phyloP scores from a whole-genome alignment of 2,113 vertebrate genomes.

The Turnix velox region DNA sequence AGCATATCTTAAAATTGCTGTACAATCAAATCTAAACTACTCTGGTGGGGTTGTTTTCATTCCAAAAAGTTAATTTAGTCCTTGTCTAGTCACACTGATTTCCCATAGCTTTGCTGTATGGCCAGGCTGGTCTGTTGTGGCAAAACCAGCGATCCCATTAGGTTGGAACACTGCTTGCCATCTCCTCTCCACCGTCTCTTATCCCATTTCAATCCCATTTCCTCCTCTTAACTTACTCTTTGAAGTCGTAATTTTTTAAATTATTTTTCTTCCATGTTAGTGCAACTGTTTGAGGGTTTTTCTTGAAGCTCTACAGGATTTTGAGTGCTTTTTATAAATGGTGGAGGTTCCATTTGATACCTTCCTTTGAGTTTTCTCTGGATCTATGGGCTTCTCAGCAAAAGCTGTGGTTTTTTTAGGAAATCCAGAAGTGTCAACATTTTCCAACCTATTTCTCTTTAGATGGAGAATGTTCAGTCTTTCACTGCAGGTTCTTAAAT shows the following conservation, averaged over 20 bases:
- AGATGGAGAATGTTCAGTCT: not conserved
- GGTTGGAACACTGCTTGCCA: not conserved
- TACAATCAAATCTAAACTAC: not conserved
- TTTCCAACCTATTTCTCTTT: not conserved
- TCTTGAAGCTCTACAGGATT: not conserved
- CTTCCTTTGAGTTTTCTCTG: not conserved
- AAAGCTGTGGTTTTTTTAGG: not conserved
- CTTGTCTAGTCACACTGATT: not conserved
- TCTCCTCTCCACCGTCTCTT: not conserved
- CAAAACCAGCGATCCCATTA: rapidly evolving
- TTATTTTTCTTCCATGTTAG: not conserved
- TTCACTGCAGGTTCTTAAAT: not conserved
- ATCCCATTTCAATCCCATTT: not conserved
- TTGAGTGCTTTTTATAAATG: rapidly evolving
- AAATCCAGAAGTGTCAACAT: not conserved
- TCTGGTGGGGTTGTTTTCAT: not conserved
- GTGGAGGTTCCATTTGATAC: not conserved
- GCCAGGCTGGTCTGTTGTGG: not conserved
- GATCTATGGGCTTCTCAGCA: not conserved
- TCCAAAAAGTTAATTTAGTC: not conserved
- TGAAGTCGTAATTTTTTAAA: not conserved
- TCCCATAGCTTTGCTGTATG: not conserved
- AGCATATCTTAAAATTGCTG: not conserved
- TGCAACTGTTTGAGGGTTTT: not conserved
- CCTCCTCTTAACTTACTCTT: not conserved